Evolutionary conservation across 2,888 invertebrate genomes (phyloP).

Genomic region (Cheilosia pagana): DNA sequence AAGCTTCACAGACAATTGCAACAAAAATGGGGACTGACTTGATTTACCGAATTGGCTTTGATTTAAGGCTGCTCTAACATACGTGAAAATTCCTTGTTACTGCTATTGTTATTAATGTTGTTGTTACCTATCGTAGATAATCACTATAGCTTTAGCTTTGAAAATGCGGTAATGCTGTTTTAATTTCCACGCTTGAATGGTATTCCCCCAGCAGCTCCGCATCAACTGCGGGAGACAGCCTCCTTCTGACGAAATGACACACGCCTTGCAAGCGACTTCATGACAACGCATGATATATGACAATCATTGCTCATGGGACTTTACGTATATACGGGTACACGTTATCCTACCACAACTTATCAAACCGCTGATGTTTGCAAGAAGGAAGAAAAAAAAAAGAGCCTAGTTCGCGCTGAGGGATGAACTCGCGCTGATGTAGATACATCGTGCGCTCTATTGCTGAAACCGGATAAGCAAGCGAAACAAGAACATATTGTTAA

Average conservation of each 20-base stretch:
- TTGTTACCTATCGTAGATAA: too few species aligned
- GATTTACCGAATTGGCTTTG: too few species aligned
- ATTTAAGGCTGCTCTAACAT: too few species aligned
- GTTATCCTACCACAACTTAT: constrained; percentile 20
- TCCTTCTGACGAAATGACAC: neutral
- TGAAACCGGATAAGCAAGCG: constrained; percentile 1
- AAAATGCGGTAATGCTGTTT: too few species aligned
- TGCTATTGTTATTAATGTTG: too few species aligned
- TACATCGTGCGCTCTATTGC: neutral
- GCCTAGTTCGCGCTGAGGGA: constrained; percentile 5
- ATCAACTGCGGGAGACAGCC: too few species aligned
- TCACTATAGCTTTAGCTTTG: too few species aligned
- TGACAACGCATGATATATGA: constrained; percentile 38
- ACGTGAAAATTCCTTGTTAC: too few species aligned
- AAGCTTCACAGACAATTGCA: too few species aligned
- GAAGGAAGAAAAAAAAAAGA: neutral
- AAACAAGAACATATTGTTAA: constrained; percentile 26
- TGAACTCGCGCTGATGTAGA: neutral
- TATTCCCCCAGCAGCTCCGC: too few species aligned
- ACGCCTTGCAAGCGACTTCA: constrained; percentile 8
- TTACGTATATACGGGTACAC: neutral
- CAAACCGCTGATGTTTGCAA: neutral
- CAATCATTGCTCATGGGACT: constrained; percentile 15
- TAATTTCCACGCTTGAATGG: too few species aligned
- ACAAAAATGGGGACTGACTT: too few species aligned